A percentile compares a stretch with the other conserved stretches of the same genome.
These are phyloP conservation scores for Labrus mixtus DNA, from an alignment of 2,113 vertebrate genomes.

Conservation along the genomic window DNA sequence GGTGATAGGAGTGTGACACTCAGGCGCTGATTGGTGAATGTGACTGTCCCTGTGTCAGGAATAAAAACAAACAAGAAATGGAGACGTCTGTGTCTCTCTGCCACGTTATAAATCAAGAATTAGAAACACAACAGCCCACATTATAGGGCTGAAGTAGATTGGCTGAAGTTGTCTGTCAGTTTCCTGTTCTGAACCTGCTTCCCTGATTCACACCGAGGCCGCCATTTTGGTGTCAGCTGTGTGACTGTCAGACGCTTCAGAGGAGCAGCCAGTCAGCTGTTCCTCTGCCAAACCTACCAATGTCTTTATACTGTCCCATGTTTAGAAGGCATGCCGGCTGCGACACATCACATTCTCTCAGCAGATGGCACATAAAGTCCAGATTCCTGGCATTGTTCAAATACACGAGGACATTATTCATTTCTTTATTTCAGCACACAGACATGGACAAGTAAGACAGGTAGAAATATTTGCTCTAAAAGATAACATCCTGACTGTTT, in stretches of 20 bases:
- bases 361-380: conserved; percentile 62
- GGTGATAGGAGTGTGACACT: conserved; percentile 82
- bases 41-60: conserved; percentile 13
- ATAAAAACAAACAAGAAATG: conserved; percentile 5
- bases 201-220: conserved; percentile 28
- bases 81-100: neutral
- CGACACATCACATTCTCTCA: conserved; percentile 52
- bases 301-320: conserved; percentile 33
- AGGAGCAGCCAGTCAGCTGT: conserved; percentile 73
- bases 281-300: conserved; percentile 50
- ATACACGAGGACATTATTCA: neutral
- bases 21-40: conserved; percentile 23
- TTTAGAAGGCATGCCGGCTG: conserved; percentile 18
- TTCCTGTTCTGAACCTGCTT: conserved; percentile 16
- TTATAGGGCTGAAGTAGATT: neutral
- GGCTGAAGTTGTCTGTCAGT: neutral
- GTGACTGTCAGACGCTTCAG: conserved; percentile 45
- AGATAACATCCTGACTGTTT: neutral
- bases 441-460: neutral
- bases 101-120: neutral
- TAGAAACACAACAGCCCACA: neutral
- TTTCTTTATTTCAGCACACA: neutral
- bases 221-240: conserved; percentile 67
- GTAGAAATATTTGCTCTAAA: neutral
- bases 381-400: conserved; percentile 52